Percentiles rank a stretch among this genome's conserved stretches.
Conservation (phyloP, 2,888 invertebrate species). For the Sicus ferrugineus region DNA sequence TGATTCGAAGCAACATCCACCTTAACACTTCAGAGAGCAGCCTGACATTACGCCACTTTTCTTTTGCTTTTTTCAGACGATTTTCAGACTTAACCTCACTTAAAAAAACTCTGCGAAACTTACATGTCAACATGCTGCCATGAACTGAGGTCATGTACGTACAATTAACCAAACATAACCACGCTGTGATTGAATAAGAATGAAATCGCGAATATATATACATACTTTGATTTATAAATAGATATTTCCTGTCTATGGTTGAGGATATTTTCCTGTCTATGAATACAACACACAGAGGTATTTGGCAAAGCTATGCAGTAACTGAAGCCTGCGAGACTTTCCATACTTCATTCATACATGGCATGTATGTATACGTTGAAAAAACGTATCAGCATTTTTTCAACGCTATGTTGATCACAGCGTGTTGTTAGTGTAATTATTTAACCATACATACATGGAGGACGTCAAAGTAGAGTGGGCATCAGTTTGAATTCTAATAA, state of each 20-base stretch:
- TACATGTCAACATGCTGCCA: slow-evolving; percentile 1
- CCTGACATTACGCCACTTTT: slow-evolving; percentile 18
- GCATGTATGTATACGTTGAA: not conserved
- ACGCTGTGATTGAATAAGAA: no score
- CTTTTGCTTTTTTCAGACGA: not conserved
- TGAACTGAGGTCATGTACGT: slow-evolving; percentile 6
- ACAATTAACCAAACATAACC: not conserved
- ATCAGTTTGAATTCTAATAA: no score
- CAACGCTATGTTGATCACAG: no score
- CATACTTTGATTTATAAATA: no score
- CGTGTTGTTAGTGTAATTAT: not conserved
- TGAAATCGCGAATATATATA: no score
- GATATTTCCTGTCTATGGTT: no score
- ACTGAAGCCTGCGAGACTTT: no score
- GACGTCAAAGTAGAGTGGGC: not conserved
- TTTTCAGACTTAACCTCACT: slow-evolving; percentile 12
- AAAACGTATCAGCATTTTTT: no score
- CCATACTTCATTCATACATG: not conserved
- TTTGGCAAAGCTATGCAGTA: no score
- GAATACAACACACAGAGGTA: no score
- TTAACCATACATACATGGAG: not conserved
- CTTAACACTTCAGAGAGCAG: not conserved
- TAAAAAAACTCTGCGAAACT: not conserved
- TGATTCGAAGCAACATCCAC: no score
- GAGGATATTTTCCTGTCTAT: no score